phyloP scores from a whole-genome alignment of 2,797 vertebrate species.

The Mionectes olivaceus region DNA sequence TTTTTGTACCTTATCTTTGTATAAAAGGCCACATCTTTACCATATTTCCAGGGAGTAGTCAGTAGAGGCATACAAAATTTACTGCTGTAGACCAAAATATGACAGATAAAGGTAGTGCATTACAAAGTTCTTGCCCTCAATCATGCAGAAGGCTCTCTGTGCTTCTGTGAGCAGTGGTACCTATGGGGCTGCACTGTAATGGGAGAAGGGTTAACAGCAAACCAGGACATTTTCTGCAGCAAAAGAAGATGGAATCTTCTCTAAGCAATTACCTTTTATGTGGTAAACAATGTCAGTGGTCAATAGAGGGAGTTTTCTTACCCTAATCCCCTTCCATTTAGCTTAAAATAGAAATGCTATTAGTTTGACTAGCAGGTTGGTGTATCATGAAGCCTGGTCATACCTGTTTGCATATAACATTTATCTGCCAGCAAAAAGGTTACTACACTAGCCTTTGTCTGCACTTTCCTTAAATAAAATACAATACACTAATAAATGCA shows the following conservation, averaged over 20 bases:
- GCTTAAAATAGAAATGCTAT: slow-evolving; percentile 2
- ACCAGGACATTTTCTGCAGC: slow-evolving; percentile 19
- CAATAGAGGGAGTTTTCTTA: slow-evolving; percentile 18
- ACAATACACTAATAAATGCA: background rate
- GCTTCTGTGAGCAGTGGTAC: slow-evolving; percentile 7
- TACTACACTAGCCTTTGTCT: background rate
- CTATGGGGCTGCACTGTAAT: background rate
- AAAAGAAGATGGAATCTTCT: slow-evolving; percentile 16
- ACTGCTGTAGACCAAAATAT: slow-evolving; percentile 48
- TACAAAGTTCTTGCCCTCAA: slow-evolving; percentile 63
- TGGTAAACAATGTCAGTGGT: slow-evolving; percentile 54
- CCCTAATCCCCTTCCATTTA: slow-evolving; percentile 7
- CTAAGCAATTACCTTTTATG: slow-evolving; percentile 37
- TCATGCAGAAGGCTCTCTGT: slow-evolving; percentile 25
- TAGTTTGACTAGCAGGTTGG: background rate
- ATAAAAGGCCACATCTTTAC: slow-evolving; percentile 55
- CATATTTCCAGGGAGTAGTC: slow-evolving; percentile 40
- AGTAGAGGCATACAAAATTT: slow-evolving; percentile 30
- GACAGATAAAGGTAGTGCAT: slow-evolving; percentile 51
- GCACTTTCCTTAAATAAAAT: background rate
- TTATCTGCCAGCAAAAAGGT: background rate
- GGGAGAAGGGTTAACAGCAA: slow-evolving; percentile 40
- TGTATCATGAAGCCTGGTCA: background rate
- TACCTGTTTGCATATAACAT: background rate
- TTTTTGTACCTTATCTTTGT: slow-evolving; percentile 48